Evolutionary conservation across 1,140 invertebrate genomes (phyloP).

Genomic region (Aphelenchoides avenae): DNA sequence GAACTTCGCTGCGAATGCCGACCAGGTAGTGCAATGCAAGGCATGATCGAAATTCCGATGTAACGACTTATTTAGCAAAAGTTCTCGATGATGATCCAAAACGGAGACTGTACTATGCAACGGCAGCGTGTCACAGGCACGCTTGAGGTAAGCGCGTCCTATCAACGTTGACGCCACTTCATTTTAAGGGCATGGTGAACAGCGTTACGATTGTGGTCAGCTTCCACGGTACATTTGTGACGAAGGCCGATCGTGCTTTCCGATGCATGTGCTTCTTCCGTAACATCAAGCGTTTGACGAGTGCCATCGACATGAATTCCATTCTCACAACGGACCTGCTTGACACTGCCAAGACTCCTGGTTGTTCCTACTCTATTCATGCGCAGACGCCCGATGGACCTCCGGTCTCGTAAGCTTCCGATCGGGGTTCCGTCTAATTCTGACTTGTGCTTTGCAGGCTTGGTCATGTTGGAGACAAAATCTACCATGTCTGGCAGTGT

Average conservation of each 20-base stretch:
- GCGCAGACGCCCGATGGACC: conserved; percentile 41
- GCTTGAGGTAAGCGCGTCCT: conserved; percentile 32
- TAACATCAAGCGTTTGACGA: conserved; percentile 51
- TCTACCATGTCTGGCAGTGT: conserved; percentile 56
- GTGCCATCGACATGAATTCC: conserved; percentile 48
- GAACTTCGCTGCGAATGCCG: conserved; percentile 52
- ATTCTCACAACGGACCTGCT: conserved; percentile 50
- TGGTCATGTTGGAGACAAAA: conserved; percentile 42
- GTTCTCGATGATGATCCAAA: conserved; percentile 54
- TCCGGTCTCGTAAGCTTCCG: conserved; percentile 29
- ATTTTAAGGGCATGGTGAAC: conserved; percentile 48
- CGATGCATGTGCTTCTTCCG: conserved; percentile 58
- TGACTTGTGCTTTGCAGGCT: conserved; percentile 8
- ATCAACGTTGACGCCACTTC: neutral
- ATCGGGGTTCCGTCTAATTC: too few species aligned
- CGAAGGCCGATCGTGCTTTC: conserved; percentile 49
- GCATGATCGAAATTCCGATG: too few species aligned
- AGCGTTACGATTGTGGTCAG: conserved; percentile 55
- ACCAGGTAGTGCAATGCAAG: too few species aligned
- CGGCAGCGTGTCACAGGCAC: conserved; percentile 51
- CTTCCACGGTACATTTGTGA: conserved; percentile 58
- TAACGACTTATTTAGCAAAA: too few species aligned
- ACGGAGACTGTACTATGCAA: conserved; percentile 57
- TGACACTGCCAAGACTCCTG: conserved; percentile 50
- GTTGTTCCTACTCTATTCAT: conserved; percentile 44